These are phyloP conservation scores for Albula glossodonta DNA, from an alignment of 2,113 vertebrate species.

Conservation along the genomic window DNA sequence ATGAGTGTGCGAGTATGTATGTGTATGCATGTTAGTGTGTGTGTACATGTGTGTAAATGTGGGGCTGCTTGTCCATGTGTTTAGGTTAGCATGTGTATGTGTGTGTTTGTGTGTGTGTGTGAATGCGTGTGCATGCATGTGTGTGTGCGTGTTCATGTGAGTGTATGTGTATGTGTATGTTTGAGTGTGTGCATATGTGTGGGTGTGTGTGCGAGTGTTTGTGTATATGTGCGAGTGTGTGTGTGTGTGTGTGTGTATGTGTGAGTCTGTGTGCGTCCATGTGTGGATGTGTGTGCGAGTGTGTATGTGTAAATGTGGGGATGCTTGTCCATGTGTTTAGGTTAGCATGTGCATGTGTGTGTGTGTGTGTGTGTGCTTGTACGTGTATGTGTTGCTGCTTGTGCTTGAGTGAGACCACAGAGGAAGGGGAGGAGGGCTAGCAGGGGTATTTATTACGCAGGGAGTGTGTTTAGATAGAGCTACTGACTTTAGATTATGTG, in stretches of 20 bases:
- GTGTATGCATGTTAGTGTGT: too few species aligned
- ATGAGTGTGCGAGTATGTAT: too few species aligned
- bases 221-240: constrained; percentile 20
- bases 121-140: too few species aligned
- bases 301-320: constrained; percentile 8
- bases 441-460: constrained; percentile 37
- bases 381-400: neutral
- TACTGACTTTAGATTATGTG: constrained; percentile 42
- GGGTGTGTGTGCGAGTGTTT: too few species aligned
- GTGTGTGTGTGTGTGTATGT: neutral
- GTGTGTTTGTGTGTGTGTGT: too few species aligned
- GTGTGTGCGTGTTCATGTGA: too few species aligned
- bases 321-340: constrained; percentile 20
- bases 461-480: constrained; percentile 53
- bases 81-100: too few species aligned
- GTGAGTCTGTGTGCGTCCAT: neutral
- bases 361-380: constrained; percentile 23
- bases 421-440: constrained; percentile 24
- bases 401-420: constrained; percentile 22
- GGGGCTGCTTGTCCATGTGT: too few species aligned
- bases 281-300: neutral
- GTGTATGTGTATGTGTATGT: too few species aligned
- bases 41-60: too few species aligned
- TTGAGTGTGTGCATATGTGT: too few species aligned
- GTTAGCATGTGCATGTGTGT: constrained; percentile 17